A percentile compares a stretch with the other conserved stretches of the same genome.
Evolutionary conservation across 2,797 vertebrate genomes (phyloP).

Genomic region (Hylomyscus alleni): DNA sequence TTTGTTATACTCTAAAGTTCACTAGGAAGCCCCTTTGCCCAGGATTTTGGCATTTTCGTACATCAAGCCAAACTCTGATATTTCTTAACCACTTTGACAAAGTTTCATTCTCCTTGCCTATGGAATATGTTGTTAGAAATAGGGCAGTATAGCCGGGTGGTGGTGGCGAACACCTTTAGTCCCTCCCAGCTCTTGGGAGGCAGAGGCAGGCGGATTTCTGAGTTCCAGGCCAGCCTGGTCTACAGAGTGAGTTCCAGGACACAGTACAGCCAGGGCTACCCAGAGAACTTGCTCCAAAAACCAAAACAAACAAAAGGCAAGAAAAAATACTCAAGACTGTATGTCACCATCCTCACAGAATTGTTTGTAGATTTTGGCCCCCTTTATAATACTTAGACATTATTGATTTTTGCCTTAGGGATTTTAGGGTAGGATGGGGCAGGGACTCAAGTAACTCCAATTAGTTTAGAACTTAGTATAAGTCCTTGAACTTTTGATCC

Average conservation of each 20-base stretch:
- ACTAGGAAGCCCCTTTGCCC: background rate
- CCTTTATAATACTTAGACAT: background rate
- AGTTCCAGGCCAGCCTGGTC: too few relatives aligned
- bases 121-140: constrained; percentile 8
- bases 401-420: background rate
- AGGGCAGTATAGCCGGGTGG: too few relatives aligned
- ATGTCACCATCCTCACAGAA: background rate
- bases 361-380: background rate
- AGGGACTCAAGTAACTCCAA: background rate
- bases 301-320: background rate
- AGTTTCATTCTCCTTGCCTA: background rate
- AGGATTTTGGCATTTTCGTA: constrained; percentile 7
- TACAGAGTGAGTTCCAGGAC: too few relatives aligned
- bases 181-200: too few relatives aligned
- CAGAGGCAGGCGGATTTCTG: too few relatives aligned
- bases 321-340: background rate
- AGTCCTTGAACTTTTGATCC: background rate
- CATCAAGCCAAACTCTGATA: background rate
- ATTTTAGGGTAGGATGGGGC: background rate
- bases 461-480: background rate
- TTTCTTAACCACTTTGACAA: background rate
- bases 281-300: too few relatives aligned
- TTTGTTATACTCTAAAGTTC: background rate
- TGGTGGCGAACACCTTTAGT: too few relatives aligned
- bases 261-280: too few relatives aligned